These are phyloP conservation scores for Noctua janthina DNA, from an alignment of 2,888 invertebrate species.

Conservation along the genomic window DNA sequence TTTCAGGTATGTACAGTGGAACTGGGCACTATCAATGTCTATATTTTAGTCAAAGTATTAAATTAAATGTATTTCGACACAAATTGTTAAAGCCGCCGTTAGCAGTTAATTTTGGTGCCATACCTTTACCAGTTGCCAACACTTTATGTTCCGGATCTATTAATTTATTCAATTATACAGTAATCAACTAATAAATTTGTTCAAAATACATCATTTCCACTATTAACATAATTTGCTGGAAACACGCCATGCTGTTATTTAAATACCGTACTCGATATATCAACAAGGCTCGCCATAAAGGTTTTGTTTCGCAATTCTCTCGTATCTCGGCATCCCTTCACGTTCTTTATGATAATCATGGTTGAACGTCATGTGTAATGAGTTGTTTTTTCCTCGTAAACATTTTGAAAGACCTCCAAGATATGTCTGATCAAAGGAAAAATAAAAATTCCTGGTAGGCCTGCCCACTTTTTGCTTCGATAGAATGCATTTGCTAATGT, in stretches of 20 bases:
- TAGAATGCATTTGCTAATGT: slow-evolving; percentile 75
- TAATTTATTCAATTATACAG: slow-evolving; percentile 68
- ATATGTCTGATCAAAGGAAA: slow-evolving; percentile 66
- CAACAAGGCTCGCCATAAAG: slow-evolving; percentile 5
- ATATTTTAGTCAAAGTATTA: slow-evolving; percentile 35
- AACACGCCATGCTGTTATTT: slow-evolving; percentile 45
- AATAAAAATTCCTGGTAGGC: slow-evolving; percentile 65
- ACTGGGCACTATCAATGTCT: slow-evolving; percentile 5
- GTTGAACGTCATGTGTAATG: slow-evolving; percentile 46
- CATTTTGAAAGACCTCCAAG: slow-evolving; percentile 36
- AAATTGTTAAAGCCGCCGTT: slow-evolving; percentile 31
- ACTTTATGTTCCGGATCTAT: slow-evolving; percentile 67
- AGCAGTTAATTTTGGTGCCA: slow-evolving; percentile 47
- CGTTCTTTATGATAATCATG: slow-evolving; percentile 49
- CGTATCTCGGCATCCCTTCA: slow-evolving; percentile 19
- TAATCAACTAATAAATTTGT: slow-evolving; percentile 59
- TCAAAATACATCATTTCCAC: slow-evolving; percentile 47
- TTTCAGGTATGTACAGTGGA: slow-evolving; percentile 76
- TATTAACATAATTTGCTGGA: slow-evolving; percentile 52
- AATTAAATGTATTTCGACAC: slow-evolving; percentile 35
- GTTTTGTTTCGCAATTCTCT: slow-evolving; percentile 32
- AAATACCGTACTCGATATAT: slow-evolving; percentile 22
- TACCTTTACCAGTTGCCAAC: slow-evolving; percentile 46
- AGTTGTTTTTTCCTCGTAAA: slow-evolving; percentile 43
- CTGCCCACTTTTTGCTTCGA: slow-evolving; percentile 49